Evolutionary conservation across 2,797 vertebrate genomes (phyloP).

Genomic region (Mus minutoides): DNA sequence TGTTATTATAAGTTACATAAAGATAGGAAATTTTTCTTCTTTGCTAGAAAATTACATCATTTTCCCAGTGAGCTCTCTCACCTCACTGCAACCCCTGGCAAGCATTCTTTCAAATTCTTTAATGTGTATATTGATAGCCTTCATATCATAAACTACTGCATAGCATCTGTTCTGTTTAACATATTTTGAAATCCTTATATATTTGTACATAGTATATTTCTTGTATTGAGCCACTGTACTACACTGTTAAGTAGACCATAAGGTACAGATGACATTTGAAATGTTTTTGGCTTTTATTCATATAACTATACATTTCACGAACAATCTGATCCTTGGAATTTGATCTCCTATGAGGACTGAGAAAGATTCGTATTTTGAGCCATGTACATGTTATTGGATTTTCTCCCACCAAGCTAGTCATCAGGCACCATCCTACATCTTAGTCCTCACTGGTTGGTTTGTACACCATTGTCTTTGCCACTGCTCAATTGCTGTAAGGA

Average conservation of each 20-base stretch:
- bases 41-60: slow-evolving; percentile 7
- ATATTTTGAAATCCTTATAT: background rate
- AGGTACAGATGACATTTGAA: background rate
- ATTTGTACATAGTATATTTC: background rate
- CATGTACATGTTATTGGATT: background rate
- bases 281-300: background rate
- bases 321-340: background rate
- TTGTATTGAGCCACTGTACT: background rate
- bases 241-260: background rate
- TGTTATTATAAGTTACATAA: background rate
- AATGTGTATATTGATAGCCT: background rate
- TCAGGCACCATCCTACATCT: background rate
- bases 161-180: background rate
- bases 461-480: background rate
- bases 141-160: background rate
- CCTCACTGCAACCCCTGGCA: background rate
- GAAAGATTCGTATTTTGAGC: background rate
- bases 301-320: background rate
- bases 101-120: background rate
- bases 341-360: background rate
- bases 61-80: background rate
- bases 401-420: background rate
- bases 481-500: background rate
- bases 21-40: background rate
- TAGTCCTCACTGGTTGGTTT: background rate